These are phyloP conservation scores for Dermochelys coriacea DNA, from an alignment of 2,797 vertebrate genomes.

Conservation along the genomic window DNA sequence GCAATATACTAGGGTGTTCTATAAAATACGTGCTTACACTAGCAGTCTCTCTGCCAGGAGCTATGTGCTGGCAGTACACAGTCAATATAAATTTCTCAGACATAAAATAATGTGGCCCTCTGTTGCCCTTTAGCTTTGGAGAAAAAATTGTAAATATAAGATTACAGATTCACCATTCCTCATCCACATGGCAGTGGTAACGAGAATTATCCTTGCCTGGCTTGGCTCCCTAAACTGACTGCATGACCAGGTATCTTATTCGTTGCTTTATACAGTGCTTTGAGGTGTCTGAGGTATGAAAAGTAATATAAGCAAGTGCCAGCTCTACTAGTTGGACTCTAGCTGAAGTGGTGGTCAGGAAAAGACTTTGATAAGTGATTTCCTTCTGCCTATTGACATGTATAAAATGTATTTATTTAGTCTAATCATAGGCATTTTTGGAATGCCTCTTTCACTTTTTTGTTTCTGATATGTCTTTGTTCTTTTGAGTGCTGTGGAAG, in stretches of 20 bases:
- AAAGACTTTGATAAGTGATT: not conserved
- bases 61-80: slow-evolving; percentile 23
- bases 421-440: not conserved
- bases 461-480: fast-evolving
- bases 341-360: not conserved
- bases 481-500: not conserved
- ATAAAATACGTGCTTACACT: not conserved
- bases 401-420: not conserved
- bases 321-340: not conserved
- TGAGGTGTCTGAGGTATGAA: not conserved
- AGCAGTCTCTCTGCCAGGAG: not conserved
- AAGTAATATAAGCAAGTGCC: not conserved
- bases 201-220: not conserved
- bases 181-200: not conserved
- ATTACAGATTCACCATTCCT: slow-evolving; percentile 33
- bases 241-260: not conserved
- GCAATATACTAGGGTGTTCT: not conserved
- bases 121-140: slow-evolving; percentile 23
- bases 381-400: not conserved
- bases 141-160: slow-evolving; percentile 28
- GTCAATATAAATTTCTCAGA: slow-evolving; percentile 10
- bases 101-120: not conserved
- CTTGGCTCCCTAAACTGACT: not conserved
- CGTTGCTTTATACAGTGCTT: not conserved
- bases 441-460: slow-evolving; percentile 15